Evolutionary conservation across 2,888 invertebrate genomes (phyloP), one percentile per base, ranked within the genome.

Genomic region (Thecocarcelia acutangulata): DNA sequence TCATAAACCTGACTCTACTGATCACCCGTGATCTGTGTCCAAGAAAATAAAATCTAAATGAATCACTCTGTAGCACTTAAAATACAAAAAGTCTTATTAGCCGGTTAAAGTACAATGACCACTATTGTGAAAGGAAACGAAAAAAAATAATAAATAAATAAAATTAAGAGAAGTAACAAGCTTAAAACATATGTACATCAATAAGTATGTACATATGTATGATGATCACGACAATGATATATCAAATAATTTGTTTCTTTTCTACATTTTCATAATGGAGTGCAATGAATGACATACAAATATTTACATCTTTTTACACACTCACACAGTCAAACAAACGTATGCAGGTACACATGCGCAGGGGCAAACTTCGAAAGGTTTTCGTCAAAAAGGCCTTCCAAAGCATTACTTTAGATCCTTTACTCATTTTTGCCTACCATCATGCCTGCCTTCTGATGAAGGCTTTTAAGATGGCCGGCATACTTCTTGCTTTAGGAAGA

Each of bases 91-190:
- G 19, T 42, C 48, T 66, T 74, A 64, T 74, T 74, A 74, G 64
- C 74, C 56, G 40, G 48, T 40, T 56, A 74, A 74, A 66, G 77
- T 77, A 69, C 69, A 77, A 77, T 70, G 69, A 70, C 77, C 77
- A 77, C 63, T 70, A 6, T n/a, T 59, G 11, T n/a, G n/a, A n/a
- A n/a, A n/a, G n/a, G n/a, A n/a, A n/a, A n/a, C n/a, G n/a, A n/a
- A n/a, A n/a, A 69, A 69, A 52, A 37, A 28, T 28, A 40, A 40
- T 24, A 40, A 68, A 42, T 13, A 11, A 19, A 12, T 28, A 19
- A 40, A 40, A 8, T 54, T 52, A 52, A 13, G 48, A 56, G 19
- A 17, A 5, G 5, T 40, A 24, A 28, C 17, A 24, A 68, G 17
- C n/a, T 52, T 5, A 64, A 64, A 58, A 74, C 56, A 46, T 58